A percentile compares a stretch with the other conserved stretches of the same genome.
Evolutionary conservation across 1,140 invertebrate species (phyloP).

Genomic region (Plectus sambesii): DNA sequence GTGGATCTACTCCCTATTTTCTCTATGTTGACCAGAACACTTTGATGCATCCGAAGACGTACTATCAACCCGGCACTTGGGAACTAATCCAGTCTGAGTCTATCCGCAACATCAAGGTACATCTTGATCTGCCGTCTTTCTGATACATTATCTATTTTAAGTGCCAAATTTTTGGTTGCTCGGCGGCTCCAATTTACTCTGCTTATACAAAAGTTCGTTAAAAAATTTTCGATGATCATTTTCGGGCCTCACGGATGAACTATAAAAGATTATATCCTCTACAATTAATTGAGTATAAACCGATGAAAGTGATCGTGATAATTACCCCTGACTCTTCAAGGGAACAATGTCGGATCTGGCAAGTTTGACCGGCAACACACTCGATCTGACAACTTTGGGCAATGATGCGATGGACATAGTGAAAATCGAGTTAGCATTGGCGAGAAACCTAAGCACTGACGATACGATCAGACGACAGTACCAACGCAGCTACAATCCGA

Average conservation of each 20-base stretch:
- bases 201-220: too few relatives aligned
- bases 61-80: slow-evolving; percentile 26
- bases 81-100: slow-evolving; percentile 9
- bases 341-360: slow-evolving; percentile 14
- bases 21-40: slow-evolving; percentile 29
- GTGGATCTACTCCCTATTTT: slow-evolving; percentile 18
- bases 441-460: slow-evolving; percentile 27
- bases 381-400: slow-evolving; percentile 13
- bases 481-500: slow-evolving; percentile 27
- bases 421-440: slow-evolving; percentile 27
- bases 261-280: too few relatives aligned
- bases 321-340: slow-evolving; percentile 8
- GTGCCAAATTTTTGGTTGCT: too few relatives aligned
- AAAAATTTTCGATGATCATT: too few relatives aligned
- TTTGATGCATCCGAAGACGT: slow-evolving; percentile 13
- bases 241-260: too few relatives aligned
- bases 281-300: too few relatives aligned
- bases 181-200: too few relatives aligned
- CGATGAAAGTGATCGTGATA: too few relatives aligned
- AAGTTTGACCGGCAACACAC: background rate
- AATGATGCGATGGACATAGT: slow-evolving; percentile 25
- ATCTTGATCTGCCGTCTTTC: too few relatives aligned
- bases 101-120: too few relatives aligned
- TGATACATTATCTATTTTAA: too few relatives aligned
- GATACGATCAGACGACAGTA: slow-evolving; percentile 24